Conservation (phyloP, 2,113 vertebrate genomes). For the Varanus salvator region DNA sequence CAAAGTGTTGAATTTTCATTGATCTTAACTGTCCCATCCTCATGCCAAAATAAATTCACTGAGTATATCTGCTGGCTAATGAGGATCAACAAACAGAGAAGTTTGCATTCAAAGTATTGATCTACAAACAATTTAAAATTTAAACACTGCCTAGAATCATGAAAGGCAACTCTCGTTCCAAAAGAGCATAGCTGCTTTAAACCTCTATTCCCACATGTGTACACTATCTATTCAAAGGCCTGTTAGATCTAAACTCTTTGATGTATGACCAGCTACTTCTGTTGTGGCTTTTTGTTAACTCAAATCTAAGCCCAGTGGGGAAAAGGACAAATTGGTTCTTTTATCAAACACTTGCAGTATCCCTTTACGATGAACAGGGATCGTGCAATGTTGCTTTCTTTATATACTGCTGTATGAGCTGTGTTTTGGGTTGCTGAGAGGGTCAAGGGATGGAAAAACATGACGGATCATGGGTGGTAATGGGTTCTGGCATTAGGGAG, state of each 20-base stretch:
- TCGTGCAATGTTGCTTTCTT: slow-evolving; percentile 22
- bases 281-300: slow-evolving; percentile 66
- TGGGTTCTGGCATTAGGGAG: not conserved
- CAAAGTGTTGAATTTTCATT: not conserved
- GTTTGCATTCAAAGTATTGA: slow-evolving; percentile 37
- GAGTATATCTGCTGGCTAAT: accelerated
- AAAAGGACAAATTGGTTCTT: slow-evolving; percentile 69
- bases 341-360: slow-evolving; percentile 63
- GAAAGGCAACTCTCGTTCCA: slow-evolving; percentile 32
- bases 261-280: slow-evolving; percentile 65
- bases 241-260: slow-evolving; percentile 73
- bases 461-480: not conserved
- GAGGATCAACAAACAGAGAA: slow-evolving; percentile 16
- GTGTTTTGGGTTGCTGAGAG: not conserved
- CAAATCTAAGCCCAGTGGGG: slow-evolving; percentile 58
- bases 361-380: slow-evolving; percentile 33
- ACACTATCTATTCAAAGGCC: slow-evolving; percentile 69
- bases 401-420: not conserved
- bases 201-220: slow-evolving; percentile 66
- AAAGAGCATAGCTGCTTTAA: slow-evolving; percentile 54
- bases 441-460: not conserved
- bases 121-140: slow-evolving; percentile 57
- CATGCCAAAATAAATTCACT: not conserved
- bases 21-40: not conserved
- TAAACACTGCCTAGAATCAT: slow-evolving; percentile 38